Base-by-base conservation (phyloP, 92 coral and sea anemone genomes). In the Actinostola sp. region DNA sequence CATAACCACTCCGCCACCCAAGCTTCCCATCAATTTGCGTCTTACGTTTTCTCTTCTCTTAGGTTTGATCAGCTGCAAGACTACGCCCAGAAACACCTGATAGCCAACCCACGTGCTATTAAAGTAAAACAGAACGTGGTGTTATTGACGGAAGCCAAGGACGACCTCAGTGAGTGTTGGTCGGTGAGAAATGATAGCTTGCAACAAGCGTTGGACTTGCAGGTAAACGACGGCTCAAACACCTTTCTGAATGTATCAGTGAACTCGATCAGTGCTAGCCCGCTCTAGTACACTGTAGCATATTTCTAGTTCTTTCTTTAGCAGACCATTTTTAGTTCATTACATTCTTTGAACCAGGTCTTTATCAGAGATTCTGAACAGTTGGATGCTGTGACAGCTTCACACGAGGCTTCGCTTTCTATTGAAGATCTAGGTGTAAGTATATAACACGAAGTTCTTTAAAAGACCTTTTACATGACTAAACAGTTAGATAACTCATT, bases 351-450 rank as follows among this genome's bases (percentile, higher is more conserved):
- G 10, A 1, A 6, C 29, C 79, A 91, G 97, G 74, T 89, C 21
- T 93, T 93, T 33, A 88, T 93, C 68, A 83, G 98, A 31, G 98
- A 93, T 60, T 86, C 98, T 19, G 97, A 93, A 36, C 89, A 92
- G 62, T 80, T 93, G 41, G 96, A 93, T 43, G 86, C 97, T 4
- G 70, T 78, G 41, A 81, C 98, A 27, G 94, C 98, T 36, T 88
- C 98, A 2, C 98, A 93, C 14, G 87, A 79, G 73, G 88, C 98
- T 2, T 90, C 83, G 57, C 83, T 93, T 56, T 79, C 97, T 7
- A 93, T 83, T 42, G 92, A 92, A 35, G 93, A 85, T 57, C 89
- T 82, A 26, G 98, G 98, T 76, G 97, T 91, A 73, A 72, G 93
- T 48, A 34, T 25, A 30, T 4, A 7, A 6, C 19, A 6, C 19